Conservation (phyloP, 1,140 invertebrate species). For the Rhopalosiphum padi region DNA sequence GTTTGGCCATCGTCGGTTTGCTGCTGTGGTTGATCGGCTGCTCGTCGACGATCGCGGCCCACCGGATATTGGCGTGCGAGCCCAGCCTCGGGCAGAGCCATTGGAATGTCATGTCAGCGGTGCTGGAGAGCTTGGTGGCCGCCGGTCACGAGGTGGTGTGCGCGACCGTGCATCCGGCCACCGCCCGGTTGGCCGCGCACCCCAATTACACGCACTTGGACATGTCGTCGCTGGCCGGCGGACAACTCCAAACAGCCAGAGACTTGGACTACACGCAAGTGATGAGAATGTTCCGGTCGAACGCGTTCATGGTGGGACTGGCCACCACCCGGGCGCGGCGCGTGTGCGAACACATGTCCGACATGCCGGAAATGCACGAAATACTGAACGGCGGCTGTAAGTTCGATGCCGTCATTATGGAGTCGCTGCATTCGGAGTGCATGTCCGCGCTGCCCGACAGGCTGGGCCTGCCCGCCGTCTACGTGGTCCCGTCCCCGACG, state of each 20-base stretch:
- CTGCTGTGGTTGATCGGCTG: background rate
- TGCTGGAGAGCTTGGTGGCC: conserved; percentile 27
- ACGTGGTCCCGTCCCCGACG: background rate
- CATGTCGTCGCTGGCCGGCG: background rate
- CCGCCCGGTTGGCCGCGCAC: background rate
- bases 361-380: background rate
- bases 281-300: background rate
- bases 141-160: conserved; percentile 13
- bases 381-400: background rate
- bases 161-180: background rate
- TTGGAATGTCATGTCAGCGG: conserved; percentile 25
- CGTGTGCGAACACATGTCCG: background rate
- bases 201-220: conserved; percentile 26
- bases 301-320: background rate
- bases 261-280: background rate
- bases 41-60: background rate
- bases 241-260: background rate
- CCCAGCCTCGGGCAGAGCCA: background rate
- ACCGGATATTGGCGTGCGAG: conserved; percentile 22
- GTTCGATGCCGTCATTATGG: background rate
- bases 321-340: background rate
- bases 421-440: conserved; percentile 1
- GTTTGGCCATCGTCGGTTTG: background rate
- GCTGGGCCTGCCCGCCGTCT: background rate
- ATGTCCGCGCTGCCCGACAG: background rate